A percentile compares a stretch with the other conserved stretches of the same genome.
These are phyloP conservation scores for Halcyon leucocephala DNA, from an alignment of 2,797 vertebrate genomes.

Conservation along the genomic window DNA sequence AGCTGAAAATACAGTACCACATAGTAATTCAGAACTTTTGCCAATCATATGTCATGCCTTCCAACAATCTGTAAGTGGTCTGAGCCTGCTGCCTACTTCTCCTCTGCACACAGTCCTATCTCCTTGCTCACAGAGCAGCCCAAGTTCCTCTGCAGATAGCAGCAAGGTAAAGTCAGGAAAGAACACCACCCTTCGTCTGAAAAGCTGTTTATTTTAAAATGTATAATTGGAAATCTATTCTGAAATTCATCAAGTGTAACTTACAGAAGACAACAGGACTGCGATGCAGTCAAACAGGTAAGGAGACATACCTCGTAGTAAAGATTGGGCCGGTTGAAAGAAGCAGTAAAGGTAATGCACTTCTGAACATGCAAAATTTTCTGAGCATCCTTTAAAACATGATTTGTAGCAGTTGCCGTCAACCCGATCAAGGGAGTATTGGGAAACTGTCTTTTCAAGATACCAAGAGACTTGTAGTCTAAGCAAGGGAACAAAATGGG, in stretches of 20 bases:
- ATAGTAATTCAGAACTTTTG: not conserved
- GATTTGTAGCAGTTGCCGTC: conserved; percentile 94
- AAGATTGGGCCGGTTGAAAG: conserved; percentile 95
- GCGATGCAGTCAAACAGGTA: not conserved
- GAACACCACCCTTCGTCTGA: not conserved
- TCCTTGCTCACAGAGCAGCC: not conserved
- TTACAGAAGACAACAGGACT: not conserved
- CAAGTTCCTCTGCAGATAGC: not conserved
- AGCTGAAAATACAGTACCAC: not conserved
- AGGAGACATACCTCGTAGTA: conserved; percentile 88
- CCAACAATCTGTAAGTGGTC: not conserved
- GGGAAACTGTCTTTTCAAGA: conserved; percentile 96
- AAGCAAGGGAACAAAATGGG: not conserved
- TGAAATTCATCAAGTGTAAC: not conserved
- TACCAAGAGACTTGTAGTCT: conserved; percentile 98
- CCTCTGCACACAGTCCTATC: not conserved
- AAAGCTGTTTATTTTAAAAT: not conserved
- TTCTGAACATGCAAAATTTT: conserved; percentile 90
- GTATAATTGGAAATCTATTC: not conserved
- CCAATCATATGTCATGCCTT: not conserved
- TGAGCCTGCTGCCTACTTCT: not conserved
- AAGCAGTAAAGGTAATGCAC: conserved; percentile 89
- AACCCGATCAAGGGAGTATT: conserved; percentile 88
- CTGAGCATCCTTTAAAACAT: conserved; percentile 91
- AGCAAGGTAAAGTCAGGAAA: not conserved